A percentile compares a stretch with the other conserved stretches of the same genome.
These are phyloP conservation scores for Threskiornis aethiopicus DNA, from an alignment of 2,797 vertebrate genomes.

Conservation along the genomic window DNA sequence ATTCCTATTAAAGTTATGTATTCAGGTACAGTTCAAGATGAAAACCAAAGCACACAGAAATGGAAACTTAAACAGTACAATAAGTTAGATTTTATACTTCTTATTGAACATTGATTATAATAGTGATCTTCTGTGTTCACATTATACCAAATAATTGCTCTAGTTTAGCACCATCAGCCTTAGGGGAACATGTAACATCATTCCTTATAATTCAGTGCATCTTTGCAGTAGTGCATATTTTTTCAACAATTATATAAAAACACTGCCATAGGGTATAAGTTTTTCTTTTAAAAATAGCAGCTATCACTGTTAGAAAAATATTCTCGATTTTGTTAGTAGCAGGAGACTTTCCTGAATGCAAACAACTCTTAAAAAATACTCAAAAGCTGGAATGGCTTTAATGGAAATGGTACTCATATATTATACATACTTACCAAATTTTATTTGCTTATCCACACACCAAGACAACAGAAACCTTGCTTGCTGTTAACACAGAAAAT, in stretches of 20 bases:
- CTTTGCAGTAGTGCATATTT: background rate
- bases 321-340: background rate
- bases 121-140: background rate
- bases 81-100: background rate
- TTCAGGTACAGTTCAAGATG: background rate
- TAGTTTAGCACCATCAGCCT: background rate
- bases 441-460: background rate
- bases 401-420: background rate
- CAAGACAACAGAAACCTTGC: background rate
- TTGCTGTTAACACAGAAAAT: background rate
- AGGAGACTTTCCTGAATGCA: background rate
- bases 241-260: slow-evolving; percentile 30
- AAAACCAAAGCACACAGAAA: background rate
- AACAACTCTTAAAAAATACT: background rate
- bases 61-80: background rate
- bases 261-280: background rate
- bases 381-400: background rate
- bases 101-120: background rate
- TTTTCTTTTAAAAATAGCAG: background rate
- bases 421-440: background rate
- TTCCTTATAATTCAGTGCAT: background rate
- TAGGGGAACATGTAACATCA: background rate
- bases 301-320: background rate
- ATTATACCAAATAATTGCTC: slow-evolving; percentile 27
- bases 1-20: background rate